phyloP scores from a whole-genome alignment of 2,113 vertebrate species.

The Patagioenas fasciata region DNA sequence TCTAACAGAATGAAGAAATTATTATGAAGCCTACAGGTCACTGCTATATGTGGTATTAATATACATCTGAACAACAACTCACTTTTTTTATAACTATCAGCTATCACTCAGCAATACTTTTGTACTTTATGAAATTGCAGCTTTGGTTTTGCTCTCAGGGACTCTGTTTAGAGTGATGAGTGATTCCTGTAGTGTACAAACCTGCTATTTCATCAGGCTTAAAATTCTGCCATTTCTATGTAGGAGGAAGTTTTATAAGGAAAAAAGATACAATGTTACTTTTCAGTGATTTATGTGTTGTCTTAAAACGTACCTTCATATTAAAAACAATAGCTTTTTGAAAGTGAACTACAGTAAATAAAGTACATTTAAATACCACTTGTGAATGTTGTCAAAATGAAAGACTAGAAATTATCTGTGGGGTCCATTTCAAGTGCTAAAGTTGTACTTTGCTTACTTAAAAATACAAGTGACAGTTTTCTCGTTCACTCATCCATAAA shows the following conservation, averaged over 20 bases:
- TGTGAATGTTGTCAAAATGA: constrained; percentile 37
- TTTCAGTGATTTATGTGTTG: neutral
- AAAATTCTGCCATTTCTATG: neutral
- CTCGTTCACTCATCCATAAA: neutral
- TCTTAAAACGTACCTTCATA: neutral
- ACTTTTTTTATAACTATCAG: neutral
- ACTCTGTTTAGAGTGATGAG: neutral
- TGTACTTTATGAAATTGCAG: neutral
- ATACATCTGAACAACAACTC: neutral
- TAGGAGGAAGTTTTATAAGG: neutral
- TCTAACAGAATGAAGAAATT: neutral
- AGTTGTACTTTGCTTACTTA: neutral
- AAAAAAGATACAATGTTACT: neutral
- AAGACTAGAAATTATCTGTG: neutral
- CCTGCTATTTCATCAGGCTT: neutral
- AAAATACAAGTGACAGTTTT: neutral
- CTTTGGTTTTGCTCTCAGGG: neutral
- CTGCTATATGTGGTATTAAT: neutral
- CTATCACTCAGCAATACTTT: neutral
- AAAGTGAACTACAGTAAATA: neutral
- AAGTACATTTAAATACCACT: neutral
- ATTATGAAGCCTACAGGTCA: neutral
- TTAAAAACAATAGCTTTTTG: constrained; percentile 1
- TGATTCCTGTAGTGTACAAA: neutral
- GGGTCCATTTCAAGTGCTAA: constrained; percentile 7